Percentiles rank a stretch among this genome's conserved stretches.
These are phyloP conservation scores for Blastobasis adustella DNA, from an alignment of 2,888 invertebrate genomes.

Conservation along the genomic window DNA sequence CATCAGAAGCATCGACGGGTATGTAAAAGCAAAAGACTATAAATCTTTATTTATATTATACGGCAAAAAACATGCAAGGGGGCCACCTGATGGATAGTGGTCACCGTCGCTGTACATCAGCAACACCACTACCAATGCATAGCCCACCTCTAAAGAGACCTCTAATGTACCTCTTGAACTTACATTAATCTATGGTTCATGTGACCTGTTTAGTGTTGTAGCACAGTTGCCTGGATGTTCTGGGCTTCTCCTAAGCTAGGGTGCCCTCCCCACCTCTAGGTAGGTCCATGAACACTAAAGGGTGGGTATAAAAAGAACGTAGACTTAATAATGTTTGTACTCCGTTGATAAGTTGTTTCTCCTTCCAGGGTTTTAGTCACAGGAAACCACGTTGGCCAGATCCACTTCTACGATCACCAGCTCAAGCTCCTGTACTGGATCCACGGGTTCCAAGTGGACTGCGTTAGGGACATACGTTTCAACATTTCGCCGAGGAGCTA, in stretches of 20 bases:
- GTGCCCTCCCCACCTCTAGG: no score
- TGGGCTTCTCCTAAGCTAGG: no score
- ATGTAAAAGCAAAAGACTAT: slow-evolving; percentile 15
- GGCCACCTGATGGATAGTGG: no score
- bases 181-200: background rate
- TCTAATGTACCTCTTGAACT: background rate
- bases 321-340: no score
- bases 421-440: slow-evolving; percentile 75
- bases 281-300: no score
- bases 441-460: slow-evolving; percentile 57
- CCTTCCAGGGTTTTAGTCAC: slow-evolving; percentile 65
- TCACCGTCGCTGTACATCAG: no score
- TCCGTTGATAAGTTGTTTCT: background rate
- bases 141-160: no score
- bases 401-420: slow-evolving; percentile 76
- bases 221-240: no score
- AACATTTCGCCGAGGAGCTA: slow-evolving; percentile 52
- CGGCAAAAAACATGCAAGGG: background rate
- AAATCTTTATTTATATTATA: background rate
- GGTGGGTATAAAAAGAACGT: no score
- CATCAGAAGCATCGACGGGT: slow-evolving; percentile 70
- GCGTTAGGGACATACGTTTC: slow-evolving; percentile 68
- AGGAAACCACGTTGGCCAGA: slow-evolving; percentile 68
- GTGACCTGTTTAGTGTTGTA: background rate
- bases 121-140: no score